These are phyloP conservation scores for Labeo catla DNA, from an alignment of 2,113 vertebrate species.

Conservation along the genomic window DNA sequence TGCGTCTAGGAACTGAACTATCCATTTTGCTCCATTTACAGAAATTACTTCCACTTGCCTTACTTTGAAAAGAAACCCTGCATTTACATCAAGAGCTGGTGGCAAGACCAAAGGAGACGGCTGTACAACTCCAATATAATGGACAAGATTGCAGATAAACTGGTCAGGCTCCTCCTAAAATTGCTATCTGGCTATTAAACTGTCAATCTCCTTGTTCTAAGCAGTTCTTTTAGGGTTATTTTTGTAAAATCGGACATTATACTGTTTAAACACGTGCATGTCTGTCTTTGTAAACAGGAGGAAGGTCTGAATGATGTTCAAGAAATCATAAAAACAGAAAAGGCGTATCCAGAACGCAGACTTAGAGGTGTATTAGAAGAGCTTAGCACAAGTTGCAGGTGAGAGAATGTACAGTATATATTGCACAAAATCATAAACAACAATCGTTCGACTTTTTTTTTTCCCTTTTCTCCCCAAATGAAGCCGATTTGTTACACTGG, in stretches of 20 bases:
- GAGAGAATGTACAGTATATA: neutral
- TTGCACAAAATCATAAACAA: neutral
- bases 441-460: neutral
- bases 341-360: constrained; percentile 88
- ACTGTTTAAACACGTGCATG: neutral
- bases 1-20: neutral
- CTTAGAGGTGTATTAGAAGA: constrained; percentile 94
- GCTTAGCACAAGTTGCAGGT: constrained; percentile 89
- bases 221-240: neutral
- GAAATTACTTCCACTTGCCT: constrained; percentile 96
- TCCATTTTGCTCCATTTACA: constrained; percentile 56
- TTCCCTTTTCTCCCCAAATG: constrained; percentile 38
- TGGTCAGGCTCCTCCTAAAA: constrained; percentile 76
- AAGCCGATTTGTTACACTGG: constrained; percentile 87
- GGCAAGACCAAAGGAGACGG: constrained; percentile 94
- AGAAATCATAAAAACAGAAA: constrained; percentile 97
- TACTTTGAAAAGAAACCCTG: constrained; percentile 97
- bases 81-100: constrained; percentile 96
- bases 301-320: constrained; percentile 96
- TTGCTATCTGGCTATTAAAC: neutral
- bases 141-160: constrained; percentile 92
- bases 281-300: constrained; percentile 76
- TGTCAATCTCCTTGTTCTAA: neutral
- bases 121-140: constrained; percentile 95
- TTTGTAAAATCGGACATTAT: neutral